phyloP scores from a whole-genome alignment of 2,113 vertebrate genomes.

The Columba livia region DNA sequence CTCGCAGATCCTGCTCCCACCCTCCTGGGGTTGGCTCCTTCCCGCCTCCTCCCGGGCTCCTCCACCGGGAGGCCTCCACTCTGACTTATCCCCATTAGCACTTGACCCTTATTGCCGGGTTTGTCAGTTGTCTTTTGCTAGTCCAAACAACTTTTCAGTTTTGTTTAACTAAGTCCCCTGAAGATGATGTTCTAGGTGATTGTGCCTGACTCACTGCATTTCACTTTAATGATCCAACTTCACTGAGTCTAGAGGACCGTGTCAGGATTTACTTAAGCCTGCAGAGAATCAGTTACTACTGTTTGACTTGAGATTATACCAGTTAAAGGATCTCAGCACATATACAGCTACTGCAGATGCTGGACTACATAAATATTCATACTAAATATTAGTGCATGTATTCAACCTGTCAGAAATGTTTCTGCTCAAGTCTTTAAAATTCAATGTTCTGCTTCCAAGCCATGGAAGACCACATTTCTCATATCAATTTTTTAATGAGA shows the following conservation, averaged over 20 bases:
- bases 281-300: not conserved
- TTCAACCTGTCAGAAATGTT: slow-evolving; percentile 13
- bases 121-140: not conserved
- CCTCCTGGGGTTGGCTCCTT: not conserved
- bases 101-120: not conserved
- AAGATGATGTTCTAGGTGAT: not conserved
- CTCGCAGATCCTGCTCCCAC: not conserved
- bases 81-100: not conserved
- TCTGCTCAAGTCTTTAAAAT: not conserved
- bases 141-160: not conserved
- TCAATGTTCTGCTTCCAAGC: not conserved
- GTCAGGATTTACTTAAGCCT: slow-evolving; percentile 36
- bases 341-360: not conserved
- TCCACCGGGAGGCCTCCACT: not conserved
- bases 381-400: not conserved
- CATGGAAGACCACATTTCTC: not conserved
- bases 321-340: not conserved
- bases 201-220: not conserved
- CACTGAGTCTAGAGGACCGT: not conserved
- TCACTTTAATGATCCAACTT: not conserved
- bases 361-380: slow-evolving; percentile 7
- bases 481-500: not conserved
- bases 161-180: not conserved
- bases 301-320: slow-evolving; percentile 3
- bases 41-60: not conserved